Percentiles rank a stretch among this genome's conserved stretches.
Evolutionary conservation across 2,797 vertebrate species (phyloP).

Genomic region (Monodelphis domestica): DNA sequence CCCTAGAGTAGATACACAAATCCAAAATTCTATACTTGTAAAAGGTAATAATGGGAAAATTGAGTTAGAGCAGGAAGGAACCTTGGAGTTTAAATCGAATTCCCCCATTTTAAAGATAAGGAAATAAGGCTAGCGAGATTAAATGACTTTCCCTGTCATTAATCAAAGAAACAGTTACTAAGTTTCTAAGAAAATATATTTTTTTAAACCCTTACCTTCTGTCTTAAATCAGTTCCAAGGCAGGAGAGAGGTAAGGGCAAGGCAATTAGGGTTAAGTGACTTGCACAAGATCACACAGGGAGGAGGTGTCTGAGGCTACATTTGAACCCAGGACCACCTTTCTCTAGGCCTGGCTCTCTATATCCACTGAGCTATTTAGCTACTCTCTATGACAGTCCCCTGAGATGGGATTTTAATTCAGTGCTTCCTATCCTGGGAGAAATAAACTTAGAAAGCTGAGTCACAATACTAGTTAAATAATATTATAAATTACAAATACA

Average conservation of each 20-base stretch:
- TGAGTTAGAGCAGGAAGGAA: neutral
- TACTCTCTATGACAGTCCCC: no score
- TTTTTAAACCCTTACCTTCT: no score
- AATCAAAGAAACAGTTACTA: neutral
- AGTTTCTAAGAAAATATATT: no score
- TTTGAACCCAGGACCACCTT: no score
- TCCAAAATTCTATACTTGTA: neutral
- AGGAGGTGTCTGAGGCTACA: no score
- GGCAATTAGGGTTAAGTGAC: no score
- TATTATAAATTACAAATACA: neutral
- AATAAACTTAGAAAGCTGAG: neutral
- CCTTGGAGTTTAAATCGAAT: neutral
- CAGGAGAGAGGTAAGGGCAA: no score
- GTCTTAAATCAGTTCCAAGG: no score
- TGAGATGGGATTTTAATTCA: neutral
- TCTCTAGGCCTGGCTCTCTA: no score
- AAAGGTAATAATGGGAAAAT: neutral
- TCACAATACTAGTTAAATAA: neutral
- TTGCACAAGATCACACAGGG: no score
- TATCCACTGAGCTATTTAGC: no score
- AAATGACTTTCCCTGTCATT: neutral
- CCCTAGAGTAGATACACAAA: neutral
- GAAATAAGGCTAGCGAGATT: constrained; percentile 3
- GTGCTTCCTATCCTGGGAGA: neutral
- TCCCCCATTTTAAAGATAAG: neutral